These are phyloP conservation scores for Alauda arvensis DNA, from an alignment of 2,797 vertebrate genomes.

Conservation along the genomic window DNA sequence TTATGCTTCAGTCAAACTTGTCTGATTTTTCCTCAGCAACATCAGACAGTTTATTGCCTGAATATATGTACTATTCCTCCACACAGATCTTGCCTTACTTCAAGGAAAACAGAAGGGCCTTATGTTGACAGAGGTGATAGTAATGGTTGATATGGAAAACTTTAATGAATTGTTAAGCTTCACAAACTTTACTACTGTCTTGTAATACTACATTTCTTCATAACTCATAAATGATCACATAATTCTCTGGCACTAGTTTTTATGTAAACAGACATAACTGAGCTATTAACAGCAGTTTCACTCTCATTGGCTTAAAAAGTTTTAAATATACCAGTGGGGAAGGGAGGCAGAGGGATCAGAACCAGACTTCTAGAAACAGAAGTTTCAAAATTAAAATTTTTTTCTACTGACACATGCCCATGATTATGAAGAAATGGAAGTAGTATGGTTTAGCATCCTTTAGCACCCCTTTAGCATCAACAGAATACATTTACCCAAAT, in stretches of 20 bases:
- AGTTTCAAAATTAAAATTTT: neutral
- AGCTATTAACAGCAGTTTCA: neutral
- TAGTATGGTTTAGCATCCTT: neutral
- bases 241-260: neutral
- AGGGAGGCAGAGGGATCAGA: neutral
- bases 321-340: neutral
- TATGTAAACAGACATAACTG: neutral
- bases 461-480: neutral
- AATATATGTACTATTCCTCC: neutral
- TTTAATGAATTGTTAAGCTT: neutral
- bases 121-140: neutral
- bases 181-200: neutral
- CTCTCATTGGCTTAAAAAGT: neutral
- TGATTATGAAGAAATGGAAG: neutral
- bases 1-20: neutral
- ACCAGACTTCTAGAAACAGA: neutral
- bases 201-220: neutral
- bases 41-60: neutral
- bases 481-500: neutral
- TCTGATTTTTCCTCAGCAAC: neutral
- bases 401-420: neutral
- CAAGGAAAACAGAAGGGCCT: neutral
- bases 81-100: neutral
- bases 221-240: neutral
- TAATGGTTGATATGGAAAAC: neutral